Conservation (phyloP, 64 coral and sea anemone species). For the Catalaphyllia jardinei region DNA sequence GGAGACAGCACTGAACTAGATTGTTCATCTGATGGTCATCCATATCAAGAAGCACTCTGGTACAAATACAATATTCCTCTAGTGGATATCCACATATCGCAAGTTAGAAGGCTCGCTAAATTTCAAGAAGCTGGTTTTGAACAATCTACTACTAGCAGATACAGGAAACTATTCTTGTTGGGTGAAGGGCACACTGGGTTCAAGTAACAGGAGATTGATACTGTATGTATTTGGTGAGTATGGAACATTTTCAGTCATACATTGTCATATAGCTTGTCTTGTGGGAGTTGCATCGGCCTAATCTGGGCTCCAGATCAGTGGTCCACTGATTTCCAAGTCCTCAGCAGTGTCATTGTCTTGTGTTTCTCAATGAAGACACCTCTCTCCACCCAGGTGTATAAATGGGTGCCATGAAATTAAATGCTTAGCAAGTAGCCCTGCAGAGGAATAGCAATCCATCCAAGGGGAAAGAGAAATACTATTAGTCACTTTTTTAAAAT, state of each 20-base stretch:
- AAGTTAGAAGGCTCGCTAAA: background rate
- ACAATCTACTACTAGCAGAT: conserved; percentile 44
- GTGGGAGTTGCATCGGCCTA: too few relatives aligned
- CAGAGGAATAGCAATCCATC: too few relatives aligned
- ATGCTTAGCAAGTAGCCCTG: too few relatives aligned
- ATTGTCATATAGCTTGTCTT: too few relatives aligned
- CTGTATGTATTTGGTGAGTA: conserved; percentile 44
- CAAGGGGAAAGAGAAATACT: too few relatives aligned
- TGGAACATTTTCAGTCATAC: background rate
- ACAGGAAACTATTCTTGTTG: conserved; percentile 45
- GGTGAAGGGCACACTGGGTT: background rate
- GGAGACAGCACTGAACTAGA: conserved; percentile 14
- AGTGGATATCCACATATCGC: conserved; percentile 34
- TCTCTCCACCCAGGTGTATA: too few relatives aligned
- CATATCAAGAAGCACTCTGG: conserved; percentile 22
- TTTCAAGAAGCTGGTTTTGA: conserved; percentile 11
- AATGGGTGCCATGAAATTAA: too few relatives aligned
- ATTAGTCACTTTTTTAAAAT: too few relatives aligned
- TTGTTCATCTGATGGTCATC: background rate
- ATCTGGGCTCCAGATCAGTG: too few relatives aligned
- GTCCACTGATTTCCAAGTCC: too few relatives aligned
- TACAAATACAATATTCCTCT: conserved; percentile 50
- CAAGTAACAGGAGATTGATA: conserved; percentile 5
- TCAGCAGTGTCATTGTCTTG: too few relatives aligned
- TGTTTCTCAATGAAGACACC: too few relatives aligned